A percentile compares a stretch with the other conserved stretches of the same genome.
Conservation (phyloP, 2,888 invertebrate species). For the Unio delphinus region DNA sequence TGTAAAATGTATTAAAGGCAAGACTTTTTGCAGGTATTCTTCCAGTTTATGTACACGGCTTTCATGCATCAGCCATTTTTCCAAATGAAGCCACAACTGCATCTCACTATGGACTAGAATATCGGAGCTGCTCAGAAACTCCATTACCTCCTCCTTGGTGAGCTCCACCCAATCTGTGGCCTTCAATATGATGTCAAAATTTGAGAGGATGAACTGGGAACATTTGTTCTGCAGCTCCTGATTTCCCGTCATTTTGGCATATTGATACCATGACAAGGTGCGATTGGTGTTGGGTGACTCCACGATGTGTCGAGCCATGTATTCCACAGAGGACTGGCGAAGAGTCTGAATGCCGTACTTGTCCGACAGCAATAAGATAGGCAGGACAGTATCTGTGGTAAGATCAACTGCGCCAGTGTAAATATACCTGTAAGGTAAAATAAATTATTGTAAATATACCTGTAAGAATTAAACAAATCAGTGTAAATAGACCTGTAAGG, state of each 20-base stretch:
- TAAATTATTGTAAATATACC: not conserved
- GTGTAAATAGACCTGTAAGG: not conserved
- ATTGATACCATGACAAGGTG: slow-evolving; percentile 64
- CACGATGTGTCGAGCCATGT: slow-evolving; percentile 62
- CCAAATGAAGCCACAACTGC: slow-evolving; percentile 50
- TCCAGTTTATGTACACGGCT: slow-evolving; percentile 34
- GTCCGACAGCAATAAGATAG: slow-evolving; percentile 57
- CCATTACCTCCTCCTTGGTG: slow-evolving; percentile 46
- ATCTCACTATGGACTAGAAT: slow-evolving; percentile 56
- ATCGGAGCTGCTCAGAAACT: slow-evolving; percentile 59
- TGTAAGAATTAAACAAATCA: not conserved
- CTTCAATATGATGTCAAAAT: slow-evolving; percentile 57
- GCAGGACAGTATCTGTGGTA: slow-evolving; percentile 55
- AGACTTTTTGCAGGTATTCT: slow-evolving; percentile 42
- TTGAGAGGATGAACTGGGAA: slow-evolving; percentile 56
- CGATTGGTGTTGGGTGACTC: slow-evolving; percentile 60
- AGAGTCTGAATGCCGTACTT: slow-evolving; percentile 62
- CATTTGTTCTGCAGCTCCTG: slow-evolving; percentile 52
- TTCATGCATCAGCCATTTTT: slow-evolving; percentile 51
- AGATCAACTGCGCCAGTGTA: slow-evolving; percentile 54
- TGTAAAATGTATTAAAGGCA: slow-evolving; percentile 56
- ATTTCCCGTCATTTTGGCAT: slow-evolving; percentile 57
- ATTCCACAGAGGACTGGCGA: slow-evolving; percentile 52
- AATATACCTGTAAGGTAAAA: slow-evolving; percentile 48
- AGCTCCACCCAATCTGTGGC: slow-evolving; percentile 59